Percentiles rank a stretch among this genome's conserved stretches.
Evolutionary conservation across 2,797 vertebrate genomes (phyloP).

Genomic region (Melanotaenia nigrans): DNA sequence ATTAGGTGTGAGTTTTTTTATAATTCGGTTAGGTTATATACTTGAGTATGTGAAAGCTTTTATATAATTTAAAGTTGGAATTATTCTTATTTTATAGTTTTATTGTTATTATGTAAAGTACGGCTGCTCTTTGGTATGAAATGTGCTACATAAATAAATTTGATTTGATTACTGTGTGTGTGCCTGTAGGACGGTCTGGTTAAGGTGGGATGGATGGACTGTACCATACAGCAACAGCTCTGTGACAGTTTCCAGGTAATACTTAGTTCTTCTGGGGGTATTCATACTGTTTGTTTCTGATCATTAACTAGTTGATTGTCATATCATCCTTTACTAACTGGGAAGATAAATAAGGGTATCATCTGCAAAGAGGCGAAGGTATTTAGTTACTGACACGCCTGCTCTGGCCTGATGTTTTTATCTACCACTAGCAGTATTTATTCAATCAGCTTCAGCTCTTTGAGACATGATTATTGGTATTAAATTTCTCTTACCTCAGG

Average conservation of each 20-base stretch:
- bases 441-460: background rate
- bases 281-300: too few species aligned
- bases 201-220: slow-evolving; percentile 96
- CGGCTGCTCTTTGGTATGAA: too few species aligned
- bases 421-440: background rate
- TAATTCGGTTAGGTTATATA: too few species aligned
- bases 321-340: background rate
- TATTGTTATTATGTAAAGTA: too few species aligned
- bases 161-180: slow-evolving; percentile 6
- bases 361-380: slow-evolving; percentile 3
- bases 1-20: too few species aligned
- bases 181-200: slow-evolving; percentile 89
- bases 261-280: too few species aligned
- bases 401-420: slow-evolving; percentile 10
- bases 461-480: background rate
- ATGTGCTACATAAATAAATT: too few species aligned
- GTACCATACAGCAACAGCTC: slow-evolving; percentile 86
- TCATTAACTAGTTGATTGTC: background rate
- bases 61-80: too few species aligned
- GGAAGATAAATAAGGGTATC: slow-evolving; percentile 13
- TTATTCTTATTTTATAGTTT: too few species aligned
- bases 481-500: slow-evolving; percentile 70
- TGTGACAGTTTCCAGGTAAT: slow-evolving; percentile 88
- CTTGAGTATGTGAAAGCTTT: too few species aligned
- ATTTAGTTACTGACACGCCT: background rate